Base-by-base conservation (phyloP, 2,113 vertebrate species). In the Scomber scombrus region DNA sequence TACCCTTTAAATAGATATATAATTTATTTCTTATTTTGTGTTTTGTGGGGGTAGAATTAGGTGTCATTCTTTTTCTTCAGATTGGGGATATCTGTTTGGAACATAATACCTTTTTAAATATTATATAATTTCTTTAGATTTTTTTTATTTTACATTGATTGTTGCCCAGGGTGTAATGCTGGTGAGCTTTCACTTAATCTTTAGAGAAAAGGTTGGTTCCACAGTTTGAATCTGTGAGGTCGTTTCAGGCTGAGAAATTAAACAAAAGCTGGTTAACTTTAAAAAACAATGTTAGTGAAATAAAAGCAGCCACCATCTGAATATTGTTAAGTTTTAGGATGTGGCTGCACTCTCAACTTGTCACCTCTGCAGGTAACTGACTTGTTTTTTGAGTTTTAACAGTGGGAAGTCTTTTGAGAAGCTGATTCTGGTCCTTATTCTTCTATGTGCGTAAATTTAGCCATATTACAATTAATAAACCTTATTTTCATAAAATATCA, bases 1-100 rank as follows among this genome's bases (percentile, higher is more conserved):
- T 19, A 11, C 69, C 69, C 64, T 76, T 78, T 52, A 69, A 77
- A 71, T 29, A 3, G 14, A 71, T 51, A 40, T 73, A 23, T 84
- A 78, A 88, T 85, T 84, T 81, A 68, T 87, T 78, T 68, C 40
- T 57, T 64, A 18, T 56, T 58, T 70, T 31, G 40, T 74, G 11
- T 84, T 72, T 62, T 29, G 31, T n/a, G 75, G 71, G 58, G 71
- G 58, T 75, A 64, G 62, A 14, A 73, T 54, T 31, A 29, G 60
- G 54, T 66, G 57, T 82, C 60, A 7, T 65, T 82, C n/a, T 34
- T 52, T 29, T n/a, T 45, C 63, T 77, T 40, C 18, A 34, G 31
- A 55, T 49, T 13, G 65, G 57, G 51, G 45, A 11, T 10, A 16
- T 46, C 26, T 63, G 12, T 69, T 80, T 57, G 31, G 15, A 34